Conservation (phyloP, 2,113 vertebrate species). For the Elgaria multicarinata region DNA sequence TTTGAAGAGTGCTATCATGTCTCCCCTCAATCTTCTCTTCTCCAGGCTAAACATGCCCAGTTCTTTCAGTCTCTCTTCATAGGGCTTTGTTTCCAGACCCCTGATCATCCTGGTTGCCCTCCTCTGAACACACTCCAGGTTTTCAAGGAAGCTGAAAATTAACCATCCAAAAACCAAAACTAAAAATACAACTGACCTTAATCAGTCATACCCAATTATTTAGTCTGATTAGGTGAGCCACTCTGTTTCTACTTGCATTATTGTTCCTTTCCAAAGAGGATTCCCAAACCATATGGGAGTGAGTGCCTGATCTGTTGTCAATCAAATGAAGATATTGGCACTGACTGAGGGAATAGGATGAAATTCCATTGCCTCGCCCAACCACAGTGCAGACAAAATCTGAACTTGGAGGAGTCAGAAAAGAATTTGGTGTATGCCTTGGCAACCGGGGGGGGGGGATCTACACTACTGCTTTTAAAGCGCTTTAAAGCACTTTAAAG, state of each 20-base stretch:
- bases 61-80: no score
- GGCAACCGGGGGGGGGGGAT: no score
- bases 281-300: neutral
- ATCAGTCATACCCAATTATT: neutral
- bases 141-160: neutral
- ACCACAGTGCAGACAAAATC: neutral
- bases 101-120: no score
- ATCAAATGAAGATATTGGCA: neutral
- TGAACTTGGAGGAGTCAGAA: neutral
- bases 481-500: no score
- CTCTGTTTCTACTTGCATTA: neutral
- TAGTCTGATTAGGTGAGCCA: neutral
- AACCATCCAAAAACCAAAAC: neutral
- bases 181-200: neutral
- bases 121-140: no score
- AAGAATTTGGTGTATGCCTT: neutral
- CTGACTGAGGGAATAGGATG: no score
- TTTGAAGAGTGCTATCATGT: no score
- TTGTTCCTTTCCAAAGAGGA: neutral
- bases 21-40: no score
- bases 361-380: neutral
- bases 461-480: no score
- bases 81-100: no score
- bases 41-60: no score
- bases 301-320: neutral